These are phyloP conservation scores for Pteromalus puparum DNA, from an alignment of 1,140 invertebrate species.

Conservation along the genomic window DNA sequence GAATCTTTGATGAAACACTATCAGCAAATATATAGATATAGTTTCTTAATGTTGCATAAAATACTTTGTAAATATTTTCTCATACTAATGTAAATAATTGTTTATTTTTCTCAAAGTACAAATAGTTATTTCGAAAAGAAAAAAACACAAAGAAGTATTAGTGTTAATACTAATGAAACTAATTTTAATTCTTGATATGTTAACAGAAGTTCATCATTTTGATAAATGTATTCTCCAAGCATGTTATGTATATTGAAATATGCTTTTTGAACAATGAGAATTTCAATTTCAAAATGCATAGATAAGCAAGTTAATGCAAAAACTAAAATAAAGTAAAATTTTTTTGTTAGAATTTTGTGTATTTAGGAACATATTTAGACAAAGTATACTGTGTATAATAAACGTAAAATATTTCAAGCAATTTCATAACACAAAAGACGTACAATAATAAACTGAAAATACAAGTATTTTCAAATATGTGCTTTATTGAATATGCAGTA, in stretches of 20 bases:
- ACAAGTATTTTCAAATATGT: slow-evolving; percentile 6
- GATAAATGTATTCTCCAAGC: background rate
- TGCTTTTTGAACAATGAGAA: too few species aligned
- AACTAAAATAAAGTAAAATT: too few species aligned
- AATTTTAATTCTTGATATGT: background rate
- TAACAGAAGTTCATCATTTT: background rate
- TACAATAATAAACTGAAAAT: slow-evolving; percentile 1
- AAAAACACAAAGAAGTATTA: background rate
- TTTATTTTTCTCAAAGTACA: background rate
- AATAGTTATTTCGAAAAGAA: slow-evolving; percentile 16
- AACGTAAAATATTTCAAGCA: background rate
- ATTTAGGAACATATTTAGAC: background rate
- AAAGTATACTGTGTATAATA: background rate
- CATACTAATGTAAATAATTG: slow-evolving; percentile 1
- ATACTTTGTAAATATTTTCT: slow-evolving; percentile 32
- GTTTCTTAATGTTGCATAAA: background rate
- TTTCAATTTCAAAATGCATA: too few species aligned
- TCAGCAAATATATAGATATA: background rate
- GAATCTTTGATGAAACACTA: background rate
- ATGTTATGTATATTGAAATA: too few species aligned
- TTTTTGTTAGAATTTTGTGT: background rate
- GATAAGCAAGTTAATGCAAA: too few species aligned
- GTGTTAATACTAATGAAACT: background rate
- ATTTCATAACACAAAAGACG: background rate
- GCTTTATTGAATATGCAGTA: background rate